These are phyloP conservation scores for Pteruthius melanotis DNA, from an alignment of 2,113 vertebrate species.

Conservation along the genomic window DNA sequence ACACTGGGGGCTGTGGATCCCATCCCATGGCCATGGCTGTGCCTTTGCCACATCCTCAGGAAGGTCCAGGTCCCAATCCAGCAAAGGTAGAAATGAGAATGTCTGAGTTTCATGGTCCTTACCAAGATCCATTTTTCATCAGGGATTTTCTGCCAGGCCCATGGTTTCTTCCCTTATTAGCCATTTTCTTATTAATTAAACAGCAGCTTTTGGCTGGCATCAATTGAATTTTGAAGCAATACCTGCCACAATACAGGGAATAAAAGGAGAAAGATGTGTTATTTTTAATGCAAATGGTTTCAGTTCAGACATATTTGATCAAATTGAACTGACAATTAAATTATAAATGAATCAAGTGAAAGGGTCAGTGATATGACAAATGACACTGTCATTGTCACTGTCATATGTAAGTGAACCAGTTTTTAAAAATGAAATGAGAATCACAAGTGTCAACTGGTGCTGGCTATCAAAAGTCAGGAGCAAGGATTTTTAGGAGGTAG, in stretches of 20 bases:
- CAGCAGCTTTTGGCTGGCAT: neutral
- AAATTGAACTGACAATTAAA: constrained; percentile 1
- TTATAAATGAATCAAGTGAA: neutral
- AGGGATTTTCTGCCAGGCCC: neutral
- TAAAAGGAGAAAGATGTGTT: neutral
- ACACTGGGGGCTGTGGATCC: accelerated
- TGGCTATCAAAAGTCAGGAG: neutral
- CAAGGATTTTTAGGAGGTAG: neutral
- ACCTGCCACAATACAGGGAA: neutral
- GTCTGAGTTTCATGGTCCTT: neutral
- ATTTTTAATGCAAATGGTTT: constrained; percentile 28
- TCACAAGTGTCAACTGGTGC: neutral
- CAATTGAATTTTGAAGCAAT: neutral
- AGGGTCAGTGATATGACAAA: neutral
- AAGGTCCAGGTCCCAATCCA: neutral
- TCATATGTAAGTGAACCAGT: neutral
- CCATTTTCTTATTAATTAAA: constrained; percentile 15
- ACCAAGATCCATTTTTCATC: neutral
- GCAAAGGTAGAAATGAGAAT: neutral
- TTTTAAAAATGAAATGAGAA: neutral
- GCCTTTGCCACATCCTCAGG: accelerated
- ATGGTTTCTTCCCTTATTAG: neutral
- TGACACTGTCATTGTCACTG: neutral
- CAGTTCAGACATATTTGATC: neutral
- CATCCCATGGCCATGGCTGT: accelerated